Evolutionary conservation across 2,113 vertebrate species (phyloP).

Genomic region (Blennius ocellaris): DNA sequence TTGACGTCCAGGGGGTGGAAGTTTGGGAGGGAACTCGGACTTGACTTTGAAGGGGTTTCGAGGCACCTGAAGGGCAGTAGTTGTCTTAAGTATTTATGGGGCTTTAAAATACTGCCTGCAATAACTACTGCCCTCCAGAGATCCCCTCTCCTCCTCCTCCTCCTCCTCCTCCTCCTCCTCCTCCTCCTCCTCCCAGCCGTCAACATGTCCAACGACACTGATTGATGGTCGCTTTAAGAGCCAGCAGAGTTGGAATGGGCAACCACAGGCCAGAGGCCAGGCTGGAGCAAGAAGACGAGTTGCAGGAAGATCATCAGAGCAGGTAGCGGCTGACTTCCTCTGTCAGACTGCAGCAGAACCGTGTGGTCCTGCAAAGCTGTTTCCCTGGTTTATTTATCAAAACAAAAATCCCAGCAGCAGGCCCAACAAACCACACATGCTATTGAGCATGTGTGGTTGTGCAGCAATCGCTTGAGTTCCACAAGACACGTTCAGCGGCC

Average conservation of each 20-base stretch:
- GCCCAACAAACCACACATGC: slow-evolving; percentile 62
- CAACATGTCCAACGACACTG: slow-evolving; percentile 18
- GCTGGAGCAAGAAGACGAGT: background rate
- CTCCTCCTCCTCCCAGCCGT: background rate
- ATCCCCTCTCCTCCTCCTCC: background rate
- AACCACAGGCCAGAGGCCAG: slow-evolving; percentile 1
- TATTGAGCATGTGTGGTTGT: slow-evolving; percentile 56
- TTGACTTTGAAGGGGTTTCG: slow-evolving; percentile 26
- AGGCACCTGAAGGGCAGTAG: slow-evolving; percentile 34
- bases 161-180: slow-evolving; percentile 1
- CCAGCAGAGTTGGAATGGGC: background rate
- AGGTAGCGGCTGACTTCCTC: background rate
- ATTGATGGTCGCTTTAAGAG: slow-evolving; percentile 47
- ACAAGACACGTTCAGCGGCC: slow-evolving; percentile 58
- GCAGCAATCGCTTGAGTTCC: slow-evolving; percentile 39
- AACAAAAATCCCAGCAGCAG: slow-evolving; percentile 51
- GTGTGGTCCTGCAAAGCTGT: slow-evolving; percentile 12
- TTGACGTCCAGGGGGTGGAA: background rate
- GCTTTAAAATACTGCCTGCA: slow-evolving; percentile 42
- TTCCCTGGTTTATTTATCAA: slow-evolving; percentile 45
- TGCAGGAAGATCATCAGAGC: background rate
- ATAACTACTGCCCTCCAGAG: slow-evolving; percentile 31
- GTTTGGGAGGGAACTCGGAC: background rate
- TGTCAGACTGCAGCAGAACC: slow-evolving; percentile 9
- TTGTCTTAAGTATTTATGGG: slow-evolving; percentile 51